These are phyloP conservation scores for Leptogaster cylindrica DNA, from an alignment of 2,888 invertebrate genomes.

Conservation along the genomic window DNA sequence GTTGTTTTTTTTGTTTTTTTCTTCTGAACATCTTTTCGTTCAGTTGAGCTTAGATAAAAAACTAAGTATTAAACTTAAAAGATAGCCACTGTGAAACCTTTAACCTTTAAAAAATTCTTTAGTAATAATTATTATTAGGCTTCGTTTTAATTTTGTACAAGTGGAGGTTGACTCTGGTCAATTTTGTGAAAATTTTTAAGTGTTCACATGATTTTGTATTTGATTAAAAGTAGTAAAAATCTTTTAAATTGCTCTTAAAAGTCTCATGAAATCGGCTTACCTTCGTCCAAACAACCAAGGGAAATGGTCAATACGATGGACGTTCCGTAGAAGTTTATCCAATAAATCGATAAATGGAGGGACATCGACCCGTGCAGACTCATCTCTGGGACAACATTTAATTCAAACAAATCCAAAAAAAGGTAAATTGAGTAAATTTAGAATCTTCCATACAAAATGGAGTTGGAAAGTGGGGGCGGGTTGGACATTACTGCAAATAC, in stretches of 20 bases:
- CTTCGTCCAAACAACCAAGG: constrained; percentile 47
- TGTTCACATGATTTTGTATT: too few relatives aligned
- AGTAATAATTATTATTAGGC: too few relatives aligned
- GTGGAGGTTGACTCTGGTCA: too few relatives aligned
- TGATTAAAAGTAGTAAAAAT: too few relatives aligned
- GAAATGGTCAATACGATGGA: constrained; percentile 53
- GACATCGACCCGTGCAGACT: neutral
- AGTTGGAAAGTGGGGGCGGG: constrained; percentile 49
- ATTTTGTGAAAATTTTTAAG: too few relatives aligned
- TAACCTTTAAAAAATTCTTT: too few relatives aligned
- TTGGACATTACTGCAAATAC: constrained; percentile 51
- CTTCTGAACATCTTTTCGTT: too few relatives aligned
- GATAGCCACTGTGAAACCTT: too few relatives aligned
- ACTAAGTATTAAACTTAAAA: too few relatives aligned
- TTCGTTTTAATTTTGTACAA: too few relatives aligned
- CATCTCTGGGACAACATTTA: neutral
- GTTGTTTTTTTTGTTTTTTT: too few relatives aligned
- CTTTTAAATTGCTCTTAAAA: neutral
- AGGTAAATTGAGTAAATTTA: constrained; percentile 51
- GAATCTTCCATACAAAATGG: constrained; percentile 48
- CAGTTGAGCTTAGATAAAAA: too few relatives aligned
- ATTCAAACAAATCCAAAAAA: constrained; percentile 45
- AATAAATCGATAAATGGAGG: neutral
- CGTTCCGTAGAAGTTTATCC: constrained; percentile 47
- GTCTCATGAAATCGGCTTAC: neutral